Evolutionary conservation across 2,888 invertebrate genomes (phyloP), one percentile per base, ranked within the genome.

Genomic region (Macroteleia sp.): DNA sequence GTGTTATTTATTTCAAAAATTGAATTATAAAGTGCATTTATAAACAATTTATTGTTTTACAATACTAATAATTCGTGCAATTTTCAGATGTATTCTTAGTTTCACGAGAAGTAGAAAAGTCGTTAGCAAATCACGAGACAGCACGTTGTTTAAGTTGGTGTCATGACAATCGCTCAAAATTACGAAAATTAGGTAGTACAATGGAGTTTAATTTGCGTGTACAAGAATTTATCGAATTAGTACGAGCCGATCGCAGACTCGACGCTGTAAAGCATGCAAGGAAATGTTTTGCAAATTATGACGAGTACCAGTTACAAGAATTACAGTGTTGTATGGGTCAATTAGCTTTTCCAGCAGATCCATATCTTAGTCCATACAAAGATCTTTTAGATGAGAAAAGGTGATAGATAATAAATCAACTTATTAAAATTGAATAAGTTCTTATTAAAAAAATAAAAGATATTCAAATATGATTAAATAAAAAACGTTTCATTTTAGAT

Each of bases 251-350:
- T 89, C 94, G 95, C 71, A 94, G 97, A 46, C 92, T 97, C 81
- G 99, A 99, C 77, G 99, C 99, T 9, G 97, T 99, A 1, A 96
- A 96, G 83, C 98, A 99, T 92, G 98, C 99, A 0, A 94, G 98
- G 84, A 98, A 98, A 91, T 95, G 97, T 92, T 97, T 99, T 92
- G 95, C 96, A 0, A 94, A 94, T 20, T 96, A 96, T 85, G 97
- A 98, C 87, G 96, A 97, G 59, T 96, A 96, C 3, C 97, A 97
- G 88, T 91, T 98, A 39, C 93, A 94, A 50, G 96, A 97, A 84
- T 97, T 99, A 52, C 97, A 98, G 90, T 96, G 96, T 87, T 97
- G 97, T 81, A 99, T 99, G 98, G 98, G 97, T 39, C 94, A 99
- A 86, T 93, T 99, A 50, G 99, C 98, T 1, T 98, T 98, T 91